phyloP scores from a whole-genome alignment of 2,888 invertebrate species.

The Agrochola lota region DNA sequence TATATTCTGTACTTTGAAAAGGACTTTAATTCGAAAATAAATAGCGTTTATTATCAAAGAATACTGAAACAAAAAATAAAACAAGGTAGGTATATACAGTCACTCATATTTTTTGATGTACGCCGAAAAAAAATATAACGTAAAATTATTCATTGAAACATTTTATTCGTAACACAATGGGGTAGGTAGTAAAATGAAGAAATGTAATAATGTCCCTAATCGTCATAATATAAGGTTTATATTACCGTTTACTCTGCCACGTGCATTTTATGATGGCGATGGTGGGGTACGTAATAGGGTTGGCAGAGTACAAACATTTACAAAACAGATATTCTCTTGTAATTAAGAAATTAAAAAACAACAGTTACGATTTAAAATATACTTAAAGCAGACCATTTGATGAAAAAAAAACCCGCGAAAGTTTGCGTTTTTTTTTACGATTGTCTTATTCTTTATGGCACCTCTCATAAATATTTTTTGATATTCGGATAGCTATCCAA shows the following conservation, averaged over 20 bases:
- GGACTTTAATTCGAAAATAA: background rate
- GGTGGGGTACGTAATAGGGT: background rate
- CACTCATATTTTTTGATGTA: conserved; percentile 8
- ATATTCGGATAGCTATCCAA: too few species aligned
- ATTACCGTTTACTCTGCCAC: conserved; percentile 41
- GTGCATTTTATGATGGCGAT: conserved; percentile 45
- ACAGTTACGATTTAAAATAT: too few species aligned
- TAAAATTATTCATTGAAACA: conserved; percentile 59
- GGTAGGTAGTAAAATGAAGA: conserved; percentile 57
- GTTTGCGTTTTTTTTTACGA: too few species aligned
- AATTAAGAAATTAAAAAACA: too few species aligned
- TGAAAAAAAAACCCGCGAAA: too few species aligned
- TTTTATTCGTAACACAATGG: conserved; percentile 50
- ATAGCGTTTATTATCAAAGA: background rate
- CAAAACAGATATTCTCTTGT: background rate
- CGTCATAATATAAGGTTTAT: conserved; percentile 55
- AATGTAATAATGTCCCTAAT: conserved; percentile 58
- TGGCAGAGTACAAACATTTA: background rate
- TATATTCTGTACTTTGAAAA: background rate
- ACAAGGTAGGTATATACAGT: conserved; percentile 4
- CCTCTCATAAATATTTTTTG: too few species aligned
- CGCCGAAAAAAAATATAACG: conserved; percentile 31
- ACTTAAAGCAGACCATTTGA: too few species aligned
- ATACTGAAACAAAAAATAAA: background rate
- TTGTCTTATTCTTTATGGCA: too few species aligned